These are phyloP conservation scores for Parnassius mnemosyne DNA, from an alignment of 2,888 invertebrate species.

Conservation along the genomic window DNA sequence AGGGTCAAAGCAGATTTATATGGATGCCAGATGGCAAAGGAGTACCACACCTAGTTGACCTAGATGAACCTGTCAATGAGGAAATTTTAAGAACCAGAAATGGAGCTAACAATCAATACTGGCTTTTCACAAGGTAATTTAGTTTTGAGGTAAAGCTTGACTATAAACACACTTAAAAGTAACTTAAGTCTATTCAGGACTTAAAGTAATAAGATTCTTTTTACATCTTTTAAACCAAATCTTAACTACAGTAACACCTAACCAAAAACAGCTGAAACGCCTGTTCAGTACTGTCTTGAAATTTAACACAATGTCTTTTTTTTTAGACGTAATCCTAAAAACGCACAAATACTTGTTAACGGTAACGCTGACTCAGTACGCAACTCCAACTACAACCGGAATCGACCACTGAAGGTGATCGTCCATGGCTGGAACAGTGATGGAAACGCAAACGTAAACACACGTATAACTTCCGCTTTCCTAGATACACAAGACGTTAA, in stretches of 20 bases:
- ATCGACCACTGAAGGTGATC: conserved; percentile 48
- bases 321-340: conserved; percentile 49
- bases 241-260: too few relatives aligned
- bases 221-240: too few relatives aligned
- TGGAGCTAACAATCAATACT: conserved; percentile 40
- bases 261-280: too few relatives aligned
- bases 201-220: too few relatives aligned
- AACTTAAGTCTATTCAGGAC: too few relatives aligned
- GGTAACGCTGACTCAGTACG: conserved; percentile 49
- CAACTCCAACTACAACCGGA: conserved; percentile 47
- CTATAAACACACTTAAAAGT: too few relatives aligned
- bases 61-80: conserved; percentile 32
- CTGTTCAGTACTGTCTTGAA: too few relatives aligned
- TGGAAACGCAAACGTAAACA: conserved; percentile 48
- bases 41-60: conserved; percentile 39
- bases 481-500: conserved; percentile 53
- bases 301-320: background rate
- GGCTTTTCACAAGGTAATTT: conserved; percentile 38
- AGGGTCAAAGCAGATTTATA: conserved; percentile 41
- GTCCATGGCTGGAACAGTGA: conserved; percentile 64
- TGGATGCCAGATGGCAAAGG: conserved; percentile 44
- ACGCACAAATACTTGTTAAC: conserved; percentile 47
- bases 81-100: conserved; percentile 28
- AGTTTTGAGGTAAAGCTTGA: too few relatives aligned
- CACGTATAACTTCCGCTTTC: conserved; percentile 47